A percentile compares a stretch with the other conserved stretches of the same genome.
Conservation (phyloP, 2,113 vertebrate species). For the Stegostoma tigrinum region DNA sequence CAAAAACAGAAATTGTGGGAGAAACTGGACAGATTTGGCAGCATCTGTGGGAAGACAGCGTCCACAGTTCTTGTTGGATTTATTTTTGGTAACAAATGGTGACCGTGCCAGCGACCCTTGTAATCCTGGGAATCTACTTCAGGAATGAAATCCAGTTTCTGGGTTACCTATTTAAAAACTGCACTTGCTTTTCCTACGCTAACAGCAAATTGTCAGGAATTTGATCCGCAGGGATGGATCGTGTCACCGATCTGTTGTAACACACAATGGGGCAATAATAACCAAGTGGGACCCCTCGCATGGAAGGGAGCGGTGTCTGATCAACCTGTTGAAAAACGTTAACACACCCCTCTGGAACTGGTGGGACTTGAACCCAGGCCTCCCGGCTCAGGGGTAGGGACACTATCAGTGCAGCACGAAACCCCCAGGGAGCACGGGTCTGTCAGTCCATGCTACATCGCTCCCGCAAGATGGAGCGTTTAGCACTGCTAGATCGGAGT, state of each 20-base stretch:
- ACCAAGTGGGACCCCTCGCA: not conserved
- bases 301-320: not conserved
- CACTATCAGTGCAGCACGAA: too few relatives aligned
- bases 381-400: too few relatives aligned
- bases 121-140: too few relatives aligned
- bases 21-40: too few relatives aligned
- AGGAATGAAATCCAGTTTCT: not conserved
- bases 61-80: too few relatives aligned
- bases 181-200: conserved; percentile 57
- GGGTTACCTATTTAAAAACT: conserved; percentile 53
- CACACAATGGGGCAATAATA: not conserved
- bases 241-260: not conserved
- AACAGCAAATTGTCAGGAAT: conserved; percentile 49
- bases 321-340: too few relatives aligned
- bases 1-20: too few relatives aligned
- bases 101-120: not conserved
- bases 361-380: too few relatives aligned
- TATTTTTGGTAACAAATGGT: not conserved
- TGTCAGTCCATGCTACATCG: too few relatives aligned
- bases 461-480: not conserved
- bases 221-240: conserved; percentile 46
- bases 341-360: too few relatives aligned
- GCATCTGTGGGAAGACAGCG: too few relatives aligned
- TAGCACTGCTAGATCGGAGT: not conserved
- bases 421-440: too few relatives aligned